phyloP scores from a whole-genome alignment of 1,140 invertebrate genomes.

The Drosophila pseudoobscura region DNA sequence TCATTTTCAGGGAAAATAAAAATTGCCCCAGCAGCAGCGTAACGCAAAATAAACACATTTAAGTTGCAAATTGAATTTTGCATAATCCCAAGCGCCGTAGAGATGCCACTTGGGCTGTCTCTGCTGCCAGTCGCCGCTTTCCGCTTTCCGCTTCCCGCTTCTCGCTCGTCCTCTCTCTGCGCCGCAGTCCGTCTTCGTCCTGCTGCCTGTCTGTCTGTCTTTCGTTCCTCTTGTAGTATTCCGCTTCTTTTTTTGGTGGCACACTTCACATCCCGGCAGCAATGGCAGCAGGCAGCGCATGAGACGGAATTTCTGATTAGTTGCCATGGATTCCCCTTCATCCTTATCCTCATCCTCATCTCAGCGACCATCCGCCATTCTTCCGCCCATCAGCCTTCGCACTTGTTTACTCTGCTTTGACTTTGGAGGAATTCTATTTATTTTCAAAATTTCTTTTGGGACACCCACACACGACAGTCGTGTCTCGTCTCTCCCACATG shows the following conservation, averaged over 20 bases:
- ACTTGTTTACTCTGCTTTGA: slow-evolving; percentile 74
- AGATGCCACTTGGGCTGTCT: slow-evolving; percentile 43
- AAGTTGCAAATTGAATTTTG: slow-evolving; percentile 83
- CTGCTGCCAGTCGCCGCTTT: neutral
- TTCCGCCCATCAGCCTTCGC: slow-evolving; percentile 9
- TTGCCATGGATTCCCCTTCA: slow-evolving; percentile 64
- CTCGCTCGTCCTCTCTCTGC: neutral
- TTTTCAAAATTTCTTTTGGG: slow-evolving; percentile 74
- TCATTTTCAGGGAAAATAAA: slow-evolving; percentile 82
- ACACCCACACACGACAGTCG: slow-evolving; percentile 42
- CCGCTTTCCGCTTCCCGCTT: neutral
- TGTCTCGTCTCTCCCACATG: slow-evolving; percentile 21
- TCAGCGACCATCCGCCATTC: neutral
- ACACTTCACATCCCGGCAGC: slow-evolving; percentile 32
- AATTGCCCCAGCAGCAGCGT: slow-evolving; percentile 77
- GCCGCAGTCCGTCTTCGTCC: slow-evolving; percentile 38
- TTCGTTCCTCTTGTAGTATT: slow-evolving; percentile 27
- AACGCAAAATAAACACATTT: slow-evolving; percentile 83
- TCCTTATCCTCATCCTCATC: neutral
- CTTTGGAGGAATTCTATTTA: slow-evolving; percentile 79
- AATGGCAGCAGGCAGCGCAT: slow-evolving; percentile 52
- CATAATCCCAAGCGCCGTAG: slow-evolving; percentile 73
- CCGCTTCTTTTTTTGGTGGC: slow-evolving; percentile 31
- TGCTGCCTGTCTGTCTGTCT: slow-evolving; percentile 30
- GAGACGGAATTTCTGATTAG: slow-evolving; percentile 81